Percentiles rank a stretch among this genome's conserved stretches.
These are phyloP conservation scores for Ornithorhynchus anatinus DNA, from an alignment of 2,113 vertebrate genomes.

Conservation along the genomic window DNA sequence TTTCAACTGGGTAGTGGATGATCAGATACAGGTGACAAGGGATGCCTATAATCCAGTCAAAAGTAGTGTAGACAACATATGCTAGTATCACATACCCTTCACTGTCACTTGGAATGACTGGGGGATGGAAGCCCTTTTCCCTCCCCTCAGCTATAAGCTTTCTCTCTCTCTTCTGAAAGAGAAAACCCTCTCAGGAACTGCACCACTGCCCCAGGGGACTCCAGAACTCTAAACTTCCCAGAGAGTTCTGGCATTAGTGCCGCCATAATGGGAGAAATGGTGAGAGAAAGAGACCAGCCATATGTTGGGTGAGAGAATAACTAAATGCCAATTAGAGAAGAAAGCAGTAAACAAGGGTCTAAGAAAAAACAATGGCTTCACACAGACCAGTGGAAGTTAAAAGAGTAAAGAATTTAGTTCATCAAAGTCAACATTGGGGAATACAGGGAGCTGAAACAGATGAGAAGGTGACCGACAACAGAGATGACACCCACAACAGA, in stretches of 20 bases:
- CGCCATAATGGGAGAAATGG: background rate
- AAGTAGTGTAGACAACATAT: no score
- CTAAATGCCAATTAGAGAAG: constrained; percentile 41
- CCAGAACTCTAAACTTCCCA: no score
- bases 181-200: no score
- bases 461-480: constrained; percentile 7
- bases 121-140: no score
- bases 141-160: no score
- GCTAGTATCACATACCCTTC: no score
- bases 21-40: no score
- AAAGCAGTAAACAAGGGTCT: constrained; percentile 52
- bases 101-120: no score
- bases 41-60: no score
- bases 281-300: constrained; percentile 48
- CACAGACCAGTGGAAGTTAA: background rate
- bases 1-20: no score
- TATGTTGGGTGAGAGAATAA: constrained; percentile 47
- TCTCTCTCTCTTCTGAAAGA: no score
- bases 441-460: background rate
- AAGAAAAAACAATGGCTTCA: constrained; percentile 25
- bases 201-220: no score
- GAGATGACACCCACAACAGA: constrained; percentile 45
- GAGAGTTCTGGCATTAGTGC: background rate
- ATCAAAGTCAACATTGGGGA: background rate
- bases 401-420: background rate